Conservation (phyloP, 2,888 invertebrate species). For the Elgonia sp. region DNA sequence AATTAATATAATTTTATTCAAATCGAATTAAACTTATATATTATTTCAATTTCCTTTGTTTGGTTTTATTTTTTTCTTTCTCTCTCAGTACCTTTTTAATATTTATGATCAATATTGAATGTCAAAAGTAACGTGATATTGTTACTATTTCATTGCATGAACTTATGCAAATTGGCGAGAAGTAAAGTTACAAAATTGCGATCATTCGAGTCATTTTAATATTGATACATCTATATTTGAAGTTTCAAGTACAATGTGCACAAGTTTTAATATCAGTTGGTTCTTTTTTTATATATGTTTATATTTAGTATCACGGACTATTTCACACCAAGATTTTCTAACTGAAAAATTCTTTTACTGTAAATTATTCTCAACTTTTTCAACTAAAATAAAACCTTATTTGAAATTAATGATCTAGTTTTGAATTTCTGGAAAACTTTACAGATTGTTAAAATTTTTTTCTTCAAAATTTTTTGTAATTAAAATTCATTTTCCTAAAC, state of each 20-base stretch:
- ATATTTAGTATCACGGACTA: too few relatives aligned
- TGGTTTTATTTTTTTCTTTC: neutral
- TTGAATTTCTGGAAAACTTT: too few relatives aligned
- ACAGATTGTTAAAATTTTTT: too few relatives aligned
- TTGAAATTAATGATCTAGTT: too few relatives aligned
- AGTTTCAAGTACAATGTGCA: constrained; percentile 48
- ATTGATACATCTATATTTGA: constrained; percentile 56
- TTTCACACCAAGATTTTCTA: neutral
- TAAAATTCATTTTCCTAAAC: neutral
- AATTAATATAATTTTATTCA: too few relatives aligned
- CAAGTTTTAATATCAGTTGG: constrained; percentile 21
- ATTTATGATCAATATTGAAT: constrained; percentile 45
- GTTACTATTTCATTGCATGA: constrained; percentile 54
- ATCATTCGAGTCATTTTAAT: constrained; percentile 32
- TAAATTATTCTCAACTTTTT: too few relatives aligned
- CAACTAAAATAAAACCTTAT: too few relatives aligned
- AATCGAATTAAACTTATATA: too few relatives aligned
- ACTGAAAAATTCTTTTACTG: neutral
- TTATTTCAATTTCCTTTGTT: neutral
- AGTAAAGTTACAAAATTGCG: constrained; percentile 49
- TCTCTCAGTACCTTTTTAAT: neutral
- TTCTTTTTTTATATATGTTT: constrained; percentile 22
- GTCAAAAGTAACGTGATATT: constrained; percentile 53
- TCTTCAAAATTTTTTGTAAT: neutral
- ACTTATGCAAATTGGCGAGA: constrained; percentile 41